Evolutionary conservation across 2,888 invertebrate species (phyloP).

Genomic region (Auanema freiburgensis): DNA sequence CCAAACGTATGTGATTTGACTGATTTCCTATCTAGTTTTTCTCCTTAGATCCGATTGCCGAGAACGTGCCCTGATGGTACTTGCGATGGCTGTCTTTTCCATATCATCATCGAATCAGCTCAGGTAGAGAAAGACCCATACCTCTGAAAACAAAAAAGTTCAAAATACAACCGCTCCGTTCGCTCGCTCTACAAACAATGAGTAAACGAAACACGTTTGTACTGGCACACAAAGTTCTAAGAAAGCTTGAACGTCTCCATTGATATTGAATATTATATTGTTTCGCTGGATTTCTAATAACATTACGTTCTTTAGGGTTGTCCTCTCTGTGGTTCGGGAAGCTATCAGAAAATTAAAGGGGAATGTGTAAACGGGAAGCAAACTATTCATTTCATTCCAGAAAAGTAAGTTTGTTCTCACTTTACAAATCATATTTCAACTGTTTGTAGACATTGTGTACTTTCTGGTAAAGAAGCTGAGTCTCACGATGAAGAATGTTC

Average conservation of each 20-base stretch:
- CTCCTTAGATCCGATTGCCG: constrained; percentile 49
- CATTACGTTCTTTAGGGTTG: constrained; percentile 67
- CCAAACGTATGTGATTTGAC: constrained; percentile 17
- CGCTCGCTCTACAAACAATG: not conserved
- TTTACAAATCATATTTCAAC: not conserved
- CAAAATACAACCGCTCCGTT: not conserved
- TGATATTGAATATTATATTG: no score
- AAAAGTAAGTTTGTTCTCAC: constrained; percentile 48
- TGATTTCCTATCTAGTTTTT: not conserved
- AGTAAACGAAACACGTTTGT: no score
- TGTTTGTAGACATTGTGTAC: constrained; percentile 65
- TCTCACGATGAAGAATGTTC: constrained; percentile 30
- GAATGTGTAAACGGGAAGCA: constrained; percentile 70
- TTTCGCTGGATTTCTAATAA: not conserved
- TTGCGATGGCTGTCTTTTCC: constrained; percentile 72
- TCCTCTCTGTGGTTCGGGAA: constrained; percentile 69
- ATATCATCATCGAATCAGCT: constrained; percentile 55
- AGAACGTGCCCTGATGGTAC: constrained; percentile 67
- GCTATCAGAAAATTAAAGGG: constrained; percentile 69
- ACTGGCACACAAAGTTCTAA: not conserved
- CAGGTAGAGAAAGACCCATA: constrained; percentile 8
- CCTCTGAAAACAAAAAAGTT: not conserved
- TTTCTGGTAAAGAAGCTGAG: constrained; percentile 52
- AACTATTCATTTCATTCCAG: constrained; percentile 69
- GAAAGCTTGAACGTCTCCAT: no score